A percentile compares a stretch with the other conserved stretches of the same genome.
These are phyloP conservation scores for Lepidiolamprologus cunningtoni DNA, from an alignment of 2,113 vertebrate species.

Conservation along the genomic window DNA sequence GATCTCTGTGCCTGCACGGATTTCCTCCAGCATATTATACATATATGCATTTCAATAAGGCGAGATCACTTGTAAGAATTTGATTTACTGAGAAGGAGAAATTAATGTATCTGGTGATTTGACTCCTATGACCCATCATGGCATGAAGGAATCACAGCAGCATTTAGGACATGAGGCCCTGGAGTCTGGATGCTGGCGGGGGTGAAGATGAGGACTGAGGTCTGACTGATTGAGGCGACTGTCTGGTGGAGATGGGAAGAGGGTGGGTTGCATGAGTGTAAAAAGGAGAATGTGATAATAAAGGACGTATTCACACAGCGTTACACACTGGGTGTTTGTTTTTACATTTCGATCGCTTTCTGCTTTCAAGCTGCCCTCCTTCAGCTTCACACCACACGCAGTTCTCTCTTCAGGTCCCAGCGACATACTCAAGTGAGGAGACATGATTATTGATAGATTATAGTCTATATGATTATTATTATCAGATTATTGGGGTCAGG, in stretches of 20 bases:
- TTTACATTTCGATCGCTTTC: accelerated
- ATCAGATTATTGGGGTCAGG: neutral
- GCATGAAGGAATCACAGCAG: neutral
- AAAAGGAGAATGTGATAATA: neutral
- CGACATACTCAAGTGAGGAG: accelerated
- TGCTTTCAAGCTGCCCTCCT: neutral
- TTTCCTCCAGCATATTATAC: neutral
- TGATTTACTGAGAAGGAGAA: neutral
- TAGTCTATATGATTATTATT: neutral
- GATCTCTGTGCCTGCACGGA: accelerated
- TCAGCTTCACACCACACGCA: neutral
- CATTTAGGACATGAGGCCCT: accelerated
- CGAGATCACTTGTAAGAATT: neutral
- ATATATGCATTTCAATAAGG: neutral
- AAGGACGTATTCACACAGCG: neutral
- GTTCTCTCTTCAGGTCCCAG: neutral
- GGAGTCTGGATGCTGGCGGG: neutral
- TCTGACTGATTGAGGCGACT: neutral
- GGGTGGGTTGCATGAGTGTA: accelerated
- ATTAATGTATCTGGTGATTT: neutral
- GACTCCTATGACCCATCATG: neutral
- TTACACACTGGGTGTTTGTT: neutral
- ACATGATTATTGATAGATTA: neutral
- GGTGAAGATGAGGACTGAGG: neutral
- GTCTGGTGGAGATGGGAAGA: neutral